Percentiles rank a stretch among this genome's conserved stretches.
Evolutionary conservation across 2,113 vertebrate genomes (phyloP).

Genomic region (Physeter macrocephalus): DNA sequence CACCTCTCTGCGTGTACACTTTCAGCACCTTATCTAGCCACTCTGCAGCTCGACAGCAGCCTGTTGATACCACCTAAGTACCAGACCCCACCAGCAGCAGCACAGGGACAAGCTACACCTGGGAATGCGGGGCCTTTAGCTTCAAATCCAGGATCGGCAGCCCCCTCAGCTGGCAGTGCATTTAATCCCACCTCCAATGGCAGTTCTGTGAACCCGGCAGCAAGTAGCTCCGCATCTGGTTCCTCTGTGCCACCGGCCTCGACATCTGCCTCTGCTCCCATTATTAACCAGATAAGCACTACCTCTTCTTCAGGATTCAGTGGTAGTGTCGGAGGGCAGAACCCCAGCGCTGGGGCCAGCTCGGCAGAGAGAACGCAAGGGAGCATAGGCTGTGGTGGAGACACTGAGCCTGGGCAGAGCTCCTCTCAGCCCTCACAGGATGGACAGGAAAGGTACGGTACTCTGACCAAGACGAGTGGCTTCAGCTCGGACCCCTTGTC

Average conservation of each 20-base stretch:
- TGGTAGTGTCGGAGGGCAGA: conserved; percentile 73
- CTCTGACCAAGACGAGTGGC: accelerated
- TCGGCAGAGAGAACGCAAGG: conserved; percentile 80
- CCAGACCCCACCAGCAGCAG: conserved; percentile 78
- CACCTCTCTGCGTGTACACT: not conserved
- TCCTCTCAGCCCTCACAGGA: conserved; percentile 79
- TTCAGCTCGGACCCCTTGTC: not conserved
- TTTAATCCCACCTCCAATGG: conserved; percentile 78
- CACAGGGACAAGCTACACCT: conserved; percentile 74
- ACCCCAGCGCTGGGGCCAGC: conserved; percentile 71
- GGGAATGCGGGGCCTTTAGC: conserved; percentile 72
- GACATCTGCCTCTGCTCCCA: conserved; percentile 75
- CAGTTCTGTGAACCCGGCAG: conserved; percentile 69
- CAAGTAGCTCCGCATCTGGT: conserved; percentile 59
- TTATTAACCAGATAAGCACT: conserved; percentile 72
- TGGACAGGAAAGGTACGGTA: conserved; percentile 81
- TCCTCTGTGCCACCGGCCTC: conserved; percentile 77
- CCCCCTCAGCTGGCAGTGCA: conserved; percentile 69
- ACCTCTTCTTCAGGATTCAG: conserved; percentile 80
- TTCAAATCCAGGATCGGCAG: conserved; percentile 60
- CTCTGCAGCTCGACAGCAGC: conserved; percentile 91
- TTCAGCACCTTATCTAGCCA: conserved; percentile 93
- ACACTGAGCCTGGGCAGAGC: conserved; percentile 81
- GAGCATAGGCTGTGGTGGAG: conserved; percentile 71
- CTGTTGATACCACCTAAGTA: conserved; percentile 90